Evolutionary conservation across 2,888 invertebrate genomes (phyloP).

Genomic region (Allacma fusca): DNA sequence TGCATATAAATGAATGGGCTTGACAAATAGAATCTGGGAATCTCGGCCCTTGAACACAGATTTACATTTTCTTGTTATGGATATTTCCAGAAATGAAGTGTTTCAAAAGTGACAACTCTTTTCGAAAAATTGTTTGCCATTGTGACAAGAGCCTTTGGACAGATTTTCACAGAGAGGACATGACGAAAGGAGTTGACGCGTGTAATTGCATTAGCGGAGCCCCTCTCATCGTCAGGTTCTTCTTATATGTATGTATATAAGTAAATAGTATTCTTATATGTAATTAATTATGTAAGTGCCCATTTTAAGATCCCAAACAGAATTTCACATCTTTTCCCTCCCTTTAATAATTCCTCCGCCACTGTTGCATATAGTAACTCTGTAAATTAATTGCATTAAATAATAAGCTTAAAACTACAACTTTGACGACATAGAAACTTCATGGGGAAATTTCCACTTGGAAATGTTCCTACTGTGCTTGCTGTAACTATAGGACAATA

Average conservation of each 20-base stretch:
- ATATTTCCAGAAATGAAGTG: no score
- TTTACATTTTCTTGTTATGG: no score
- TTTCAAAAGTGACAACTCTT: background rate
- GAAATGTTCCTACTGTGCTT: no score
- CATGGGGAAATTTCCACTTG: background rate
- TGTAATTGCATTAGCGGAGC: slow-evolving; percentile 15
- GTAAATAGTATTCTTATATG: no score
- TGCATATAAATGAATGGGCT: no score
- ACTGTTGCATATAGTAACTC: background rate
- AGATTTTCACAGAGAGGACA: background rate
- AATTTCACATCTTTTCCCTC: background rate
- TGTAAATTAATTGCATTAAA: background rate
- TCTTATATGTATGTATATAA: no score
- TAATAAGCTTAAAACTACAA: slow-evolving; percentile 7
- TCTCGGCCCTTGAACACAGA: no score
- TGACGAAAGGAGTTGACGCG: slow-evolving; percentile 21
- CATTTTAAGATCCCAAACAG: background rate
- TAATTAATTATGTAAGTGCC: no score
- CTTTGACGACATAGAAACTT: background rate
- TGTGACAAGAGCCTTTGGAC: background rate
- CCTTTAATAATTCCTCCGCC: no score
- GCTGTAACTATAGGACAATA: no score
- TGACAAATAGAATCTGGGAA: no score
- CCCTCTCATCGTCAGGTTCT: background rate
- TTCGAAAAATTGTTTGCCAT: slow-evolving; percentile 2